These are phyloP conservation scores for Drosophila quinaria DNA, from an alignment of 2,888 invertebrate genomes.

Conservation along the genomic window DNA sequence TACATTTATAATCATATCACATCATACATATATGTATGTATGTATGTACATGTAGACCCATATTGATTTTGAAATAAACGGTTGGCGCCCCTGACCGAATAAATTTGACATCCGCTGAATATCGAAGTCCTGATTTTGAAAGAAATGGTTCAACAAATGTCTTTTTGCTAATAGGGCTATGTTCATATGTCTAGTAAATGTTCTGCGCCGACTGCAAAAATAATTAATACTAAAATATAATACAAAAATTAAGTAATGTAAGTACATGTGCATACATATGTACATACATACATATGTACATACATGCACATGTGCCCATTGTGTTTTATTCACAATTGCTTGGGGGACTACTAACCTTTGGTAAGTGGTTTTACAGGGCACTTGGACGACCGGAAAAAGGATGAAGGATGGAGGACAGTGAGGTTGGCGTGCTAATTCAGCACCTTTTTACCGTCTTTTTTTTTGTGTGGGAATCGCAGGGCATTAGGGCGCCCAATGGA, in stretches of 20 bases:
- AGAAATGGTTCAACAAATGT: too few species aligned
- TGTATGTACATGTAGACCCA: too few species aligned
- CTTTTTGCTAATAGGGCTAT: too few species aligned
- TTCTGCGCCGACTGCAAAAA: not conserved
- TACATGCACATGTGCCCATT: conserved; percentile 3
- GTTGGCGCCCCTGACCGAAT: too few species aligned
- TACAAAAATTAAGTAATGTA: conserved; percentile 10
- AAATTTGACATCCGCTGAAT: too few species aligned
- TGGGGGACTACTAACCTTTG: conserved; percentile 5
- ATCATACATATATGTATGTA: too few species aligned
- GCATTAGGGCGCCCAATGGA: conserved; percentile 40
- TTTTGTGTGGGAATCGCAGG: conserved; percentile 18
- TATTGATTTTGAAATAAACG: too few species aligned
- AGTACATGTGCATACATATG: conserved; percentile 2
- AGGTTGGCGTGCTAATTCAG: conserved; percentile 45
- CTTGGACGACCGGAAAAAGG: conserved; percentile 1
- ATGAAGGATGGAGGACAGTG: conserved; percentile 14
- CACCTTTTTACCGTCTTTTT: conserved; percentile 31
- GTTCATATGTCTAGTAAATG: not conserved
- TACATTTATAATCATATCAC: not conserved
- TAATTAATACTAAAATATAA: conserved; percentile 18
- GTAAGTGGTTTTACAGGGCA: conserved; percentile 29
- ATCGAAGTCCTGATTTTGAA: too few species aligned
- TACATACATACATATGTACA: not conserved
- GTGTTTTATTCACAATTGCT: conserved; percentile 15